phyloP scores from a whole-genome alignment of 2,113 vertebrate genomes.

The Ardeotis arabs region DNA sequence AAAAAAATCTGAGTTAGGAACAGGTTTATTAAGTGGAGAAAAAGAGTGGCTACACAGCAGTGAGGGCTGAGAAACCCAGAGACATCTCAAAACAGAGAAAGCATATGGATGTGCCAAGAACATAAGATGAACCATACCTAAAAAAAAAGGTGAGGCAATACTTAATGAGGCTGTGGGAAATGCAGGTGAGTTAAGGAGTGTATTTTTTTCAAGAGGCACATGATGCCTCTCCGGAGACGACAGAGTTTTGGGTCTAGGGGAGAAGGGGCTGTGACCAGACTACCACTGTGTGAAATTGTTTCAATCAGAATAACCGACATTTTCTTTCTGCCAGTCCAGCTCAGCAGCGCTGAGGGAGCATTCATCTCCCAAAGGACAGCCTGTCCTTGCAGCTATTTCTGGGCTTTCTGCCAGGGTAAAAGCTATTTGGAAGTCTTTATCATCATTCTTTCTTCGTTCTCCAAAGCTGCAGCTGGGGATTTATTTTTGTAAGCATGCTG shows the following conservation, averaged over 20 bases:
- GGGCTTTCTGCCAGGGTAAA: constrained; percentile 48
- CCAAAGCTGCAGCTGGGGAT: background rate
- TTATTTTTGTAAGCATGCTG: background rate
- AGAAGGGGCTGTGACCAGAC: background rate
- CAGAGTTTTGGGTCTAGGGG: background rate
- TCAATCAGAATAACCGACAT: background rate
- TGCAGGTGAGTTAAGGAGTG: fast-evolving
- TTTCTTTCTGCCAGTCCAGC: background rate
- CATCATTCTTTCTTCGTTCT: background rate
- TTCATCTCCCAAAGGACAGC: constrained; percentile 19
- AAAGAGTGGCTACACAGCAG: background rate
- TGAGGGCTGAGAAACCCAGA: background rate
- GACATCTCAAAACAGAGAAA: background rate
- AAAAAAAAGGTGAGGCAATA: background rate
- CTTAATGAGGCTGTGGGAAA: background rate
- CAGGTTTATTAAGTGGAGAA: background rate
- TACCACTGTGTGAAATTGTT: background rate
- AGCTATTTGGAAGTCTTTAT: constrained; percentile 21
- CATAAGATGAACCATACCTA: background rate
- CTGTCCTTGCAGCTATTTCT: constrained; percentile 45
- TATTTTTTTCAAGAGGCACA: background rate
- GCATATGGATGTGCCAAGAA: background rate
- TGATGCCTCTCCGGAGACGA: background rate
- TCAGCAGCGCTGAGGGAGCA: background rate
- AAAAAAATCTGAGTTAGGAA: background rate